Percentiles rank a stretch among this genome's conserved stretches.
These are phyloP conservation scores for Euura saliciscinereae DNA, from an alignment of 1,140 invertebrate genomes.

Conservation along the genomic window DNA sequence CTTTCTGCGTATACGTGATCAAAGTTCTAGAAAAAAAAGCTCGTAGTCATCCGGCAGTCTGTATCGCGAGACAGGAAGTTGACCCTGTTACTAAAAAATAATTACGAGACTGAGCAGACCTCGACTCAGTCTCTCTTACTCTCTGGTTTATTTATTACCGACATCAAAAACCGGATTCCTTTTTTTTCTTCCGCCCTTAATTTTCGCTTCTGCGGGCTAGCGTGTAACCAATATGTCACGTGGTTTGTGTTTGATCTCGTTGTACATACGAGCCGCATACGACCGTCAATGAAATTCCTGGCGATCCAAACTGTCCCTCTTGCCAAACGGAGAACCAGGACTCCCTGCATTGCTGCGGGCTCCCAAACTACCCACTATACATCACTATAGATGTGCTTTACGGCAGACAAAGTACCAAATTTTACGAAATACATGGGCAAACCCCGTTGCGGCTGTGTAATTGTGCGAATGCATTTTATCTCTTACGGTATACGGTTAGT, in stretches of 20 bases:
- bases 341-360: conserved; percentile 9
- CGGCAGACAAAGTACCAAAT: conserved; percentile 7
- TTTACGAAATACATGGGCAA: neutral
- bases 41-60: neutral
- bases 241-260: conserved; percentile 13
- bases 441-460: neutral
- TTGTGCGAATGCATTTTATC: neutral
- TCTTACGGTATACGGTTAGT: neutral
- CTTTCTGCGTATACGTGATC: too few relatives aligned
- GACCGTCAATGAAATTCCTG: conserved; percentile 12
- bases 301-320: neutral
- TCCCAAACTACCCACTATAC: neutral
- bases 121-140: neutral
- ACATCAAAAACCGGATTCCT: neutral
- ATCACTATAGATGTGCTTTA: conserved; percentile 3
- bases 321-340: neutral
- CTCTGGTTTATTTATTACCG: neutral
- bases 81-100: neutral
- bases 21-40: too few relatives aligned
- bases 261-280: neutral
- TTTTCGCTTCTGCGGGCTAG: neutral
- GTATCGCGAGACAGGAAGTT: neutral
- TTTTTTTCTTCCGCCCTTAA: neutral
- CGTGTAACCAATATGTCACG: conserved; percentile 14
- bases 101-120: neutral